Conservation (phyloP, 2,888 invertebrate species). For the Sisyra terminalis region DNA sequence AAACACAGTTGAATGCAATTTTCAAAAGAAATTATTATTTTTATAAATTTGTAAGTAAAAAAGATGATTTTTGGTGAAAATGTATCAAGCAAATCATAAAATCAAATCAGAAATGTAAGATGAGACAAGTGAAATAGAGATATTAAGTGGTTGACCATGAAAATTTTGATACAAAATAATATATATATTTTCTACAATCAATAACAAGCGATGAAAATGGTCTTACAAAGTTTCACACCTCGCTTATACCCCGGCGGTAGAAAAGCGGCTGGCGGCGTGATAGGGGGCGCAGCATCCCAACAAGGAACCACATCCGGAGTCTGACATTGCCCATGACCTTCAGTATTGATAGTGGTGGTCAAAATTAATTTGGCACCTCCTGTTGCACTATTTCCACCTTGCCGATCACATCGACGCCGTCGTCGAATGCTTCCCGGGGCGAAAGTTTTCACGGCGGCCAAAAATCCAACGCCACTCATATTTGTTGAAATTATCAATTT, state of each 20-base stretch:
- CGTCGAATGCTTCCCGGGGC: constrained; percentile 41
- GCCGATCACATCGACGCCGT: constrained; percentile 42
- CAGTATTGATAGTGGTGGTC: constrained; percentile 12
- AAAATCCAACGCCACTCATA: constrained; percentile 41
- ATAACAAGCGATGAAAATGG: too few species aligned
- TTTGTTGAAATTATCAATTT: neutral
- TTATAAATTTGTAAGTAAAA: too few species aligned
- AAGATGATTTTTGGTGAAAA: too few species aligned
- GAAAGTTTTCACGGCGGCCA: constrained; percentile 45
- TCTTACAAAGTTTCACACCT: constrained; percentile 2
- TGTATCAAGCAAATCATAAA: too few species aligned
- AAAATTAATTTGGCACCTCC: constrained; percentile 25
- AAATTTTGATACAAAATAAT: neutral
- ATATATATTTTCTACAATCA: neutral
- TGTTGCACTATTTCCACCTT: constrained; percentile 26
- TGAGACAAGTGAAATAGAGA: neutral
- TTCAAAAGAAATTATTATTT: too few species aligned
- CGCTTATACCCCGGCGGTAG: constrained; percentile 39
- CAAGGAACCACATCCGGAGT: constrained; percentile 36
- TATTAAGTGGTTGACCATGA: neutral
- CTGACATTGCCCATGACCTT: constrained; percentile 6
- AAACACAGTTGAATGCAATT: too few species aligned
- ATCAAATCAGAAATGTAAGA: neutral
- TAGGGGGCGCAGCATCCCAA: constrained; percentile 42
- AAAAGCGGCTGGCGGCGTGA: constrained; percentile 52